Evolutionary conservation across 2,888 invertebrate species (phyloP), one percentile per base, ranked within the genome.

Genomic region (Blera fallax): DNA sequence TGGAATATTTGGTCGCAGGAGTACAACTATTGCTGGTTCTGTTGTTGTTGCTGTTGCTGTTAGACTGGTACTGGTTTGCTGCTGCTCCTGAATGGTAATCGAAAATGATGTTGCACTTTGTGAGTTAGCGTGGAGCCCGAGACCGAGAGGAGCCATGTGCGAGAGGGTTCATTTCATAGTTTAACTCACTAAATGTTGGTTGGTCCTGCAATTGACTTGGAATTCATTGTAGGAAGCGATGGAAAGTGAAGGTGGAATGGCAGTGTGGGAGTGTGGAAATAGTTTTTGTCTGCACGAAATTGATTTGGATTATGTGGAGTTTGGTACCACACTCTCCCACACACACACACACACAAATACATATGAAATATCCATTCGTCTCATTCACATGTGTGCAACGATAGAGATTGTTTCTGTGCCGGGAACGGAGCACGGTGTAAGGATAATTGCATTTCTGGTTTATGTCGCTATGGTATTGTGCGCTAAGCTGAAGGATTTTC

Each of bases 401-500:
- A 50, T 34, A 24, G 65, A 52, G 52, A 45, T 74, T 43, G 64
- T 58, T 79, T 37, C 69, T 27, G 21, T 73, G 14, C 50, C 27
- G 29, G 54, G 64, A 56, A 54, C 60, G 48, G 72, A 72, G 72
- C 40, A 65, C 72, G 80, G 76, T 85, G 81, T 70, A 80, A 85
- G 65, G 85, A 85, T 80, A 81, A 85, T 85, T 85, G 85, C 81
- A 85, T 85, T 85, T 85, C 81, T 85, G 85, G 84, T 85, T 85
- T 85, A 85, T 81, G 85, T 81, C 81, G 76, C 81, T 76, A 81
- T 77, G 85, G 85, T 72, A 67, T 72, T 77, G 81, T 76, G 76
- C 76, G 72, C 81, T 81, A 81, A 85, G 81, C 85, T 81, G 81
- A 81, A 81, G 81, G 85, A 84, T 84, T 84, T 85, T 72, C 70